Base-by-base conservation (phyloP, 2,113 vertebrate genomes). In the Gymnorhina tibicen region DNA sequence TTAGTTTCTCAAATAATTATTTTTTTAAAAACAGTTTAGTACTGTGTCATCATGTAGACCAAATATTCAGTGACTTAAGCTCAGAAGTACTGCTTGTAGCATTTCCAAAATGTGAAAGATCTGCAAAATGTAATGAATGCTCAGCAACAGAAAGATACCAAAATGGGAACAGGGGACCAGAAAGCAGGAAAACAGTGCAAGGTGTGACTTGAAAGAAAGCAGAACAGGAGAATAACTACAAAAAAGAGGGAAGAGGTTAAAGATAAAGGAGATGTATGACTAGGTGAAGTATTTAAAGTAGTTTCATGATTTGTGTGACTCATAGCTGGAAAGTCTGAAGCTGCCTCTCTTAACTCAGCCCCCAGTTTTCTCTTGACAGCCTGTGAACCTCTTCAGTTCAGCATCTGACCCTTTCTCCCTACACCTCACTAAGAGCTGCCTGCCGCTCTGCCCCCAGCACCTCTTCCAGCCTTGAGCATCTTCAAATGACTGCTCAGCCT, bases 171-270 rank as follows among this genome's bases (percentile, higher is more conserved):
- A 4, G 50, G 30, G 74, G 50, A 56, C 0, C 0, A 56, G 28
- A 41, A 97, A 90, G 49, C 41, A 76, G 55, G 64, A 74, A 53
- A 85, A 82, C 62, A 89, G 49, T 2, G 1, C 42, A 70, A 18
- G 37, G 27, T 81, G 35, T 72, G 44, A 91, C 52, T 81, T 91
- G 84, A 95, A 91, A 95, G 80, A 89, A 79, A 72, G 37, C 39
- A 89, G 87, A 91, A 52, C 16, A 49, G 68, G 33, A 81, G 44
- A 87, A 82, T 70, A 94, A 74, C 85, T 91, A 58, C 37, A 83
- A 84, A 94, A 91, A 87, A 78, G 59, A 75, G 49, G 39, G 58
- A 93, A 96, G 60, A 91, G 66, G 90, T 94, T 60, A 79, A 91
- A 95, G 62, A 90, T 90, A 91, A 92, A 94, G 81, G 39, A 78